Percentiles rank a stretch among this genome's conserved stretches.
These are phyloP conservation scores for Oxytorus armatus DNA, from an alignment of 2,888 invertebrate genomes.

Conservation along the genomic window DNA sequence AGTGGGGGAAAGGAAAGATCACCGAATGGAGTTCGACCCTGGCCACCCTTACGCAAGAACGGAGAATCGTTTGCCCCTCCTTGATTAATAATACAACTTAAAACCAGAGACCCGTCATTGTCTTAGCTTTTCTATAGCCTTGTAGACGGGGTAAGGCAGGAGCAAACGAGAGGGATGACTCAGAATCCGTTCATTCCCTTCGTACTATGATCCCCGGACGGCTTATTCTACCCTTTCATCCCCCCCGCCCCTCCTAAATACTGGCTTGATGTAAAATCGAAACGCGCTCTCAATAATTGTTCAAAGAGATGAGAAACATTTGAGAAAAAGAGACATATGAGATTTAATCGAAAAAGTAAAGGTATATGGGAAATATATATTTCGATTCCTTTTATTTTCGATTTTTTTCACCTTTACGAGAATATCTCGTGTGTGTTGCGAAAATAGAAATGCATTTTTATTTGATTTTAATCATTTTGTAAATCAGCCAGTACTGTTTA, in stretches of 20 bases:
- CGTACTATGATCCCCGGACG: neutral
- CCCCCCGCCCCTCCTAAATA: neutral
- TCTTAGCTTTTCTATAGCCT: conserved; percentile 67
- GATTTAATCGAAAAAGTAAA: neutral
- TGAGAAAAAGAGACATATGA: neutral
- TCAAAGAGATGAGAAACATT: neutral
- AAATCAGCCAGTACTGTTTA: no score
- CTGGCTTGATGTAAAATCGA: neutral
- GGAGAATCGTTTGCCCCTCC: conserved; percentile 65
- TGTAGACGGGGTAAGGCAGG: neutral
- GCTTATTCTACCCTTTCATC: neutral
- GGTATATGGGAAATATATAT: no score
- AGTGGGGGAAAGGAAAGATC: conserved; percentile 29
- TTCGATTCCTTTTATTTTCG: no score
- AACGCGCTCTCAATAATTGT: neutral
- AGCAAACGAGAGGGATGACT: conserved; percentile 61
- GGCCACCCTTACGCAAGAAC: neutral
- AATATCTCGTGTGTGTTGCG: neutral
- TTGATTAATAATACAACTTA: conserved; percentile 76
- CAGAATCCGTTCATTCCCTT: conserved; percentile 58
- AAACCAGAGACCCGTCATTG: conserved; percentile 68
- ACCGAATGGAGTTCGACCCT: conserved; percentile 16
- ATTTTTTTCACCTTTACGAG: no score
- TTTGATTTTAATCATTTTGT: no score
- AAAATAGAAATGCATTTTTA: no score